Conservation (phyloP, 2,888 invertebrate species). For the Dryobotodes eremita region DNA sequence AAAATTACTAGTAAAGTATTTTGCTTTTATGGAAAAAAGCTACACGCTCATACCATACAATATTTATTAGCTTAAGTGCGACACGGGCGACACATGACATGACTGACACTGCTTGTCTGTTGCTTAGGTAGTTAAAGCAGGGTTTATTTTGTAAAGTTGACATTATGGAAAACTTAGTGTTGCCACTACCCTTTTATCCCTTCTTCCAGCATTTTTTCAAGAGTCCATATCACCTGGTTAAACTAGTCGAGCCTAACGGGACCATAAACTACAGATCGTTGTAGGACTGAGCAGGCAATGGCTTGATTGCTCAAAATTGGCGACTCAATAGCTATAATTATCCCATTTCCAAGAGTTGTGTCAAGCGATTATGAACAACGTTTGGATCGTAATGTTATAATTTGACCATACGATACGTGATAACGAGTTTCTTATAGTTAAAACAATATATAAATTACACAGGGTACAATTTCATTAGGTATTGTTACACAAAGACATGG, state of each 20-base stretch:
- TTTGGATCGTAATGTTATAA: neutral
- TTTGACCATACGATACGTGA: neutral
- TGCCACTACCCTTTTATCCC: neutral
- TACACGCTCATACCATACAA: neutral
- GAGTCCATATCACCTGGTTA: neutral
- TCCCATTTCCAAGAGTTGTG: slow-evolving; percentile 14
- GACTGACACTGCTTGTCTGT: neutral
- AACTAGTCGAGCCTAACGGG: slow-evolving; percentile 18
- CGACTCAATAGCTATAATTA: slow-evolving; percentile 20
- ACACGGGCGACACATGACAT: neutral
- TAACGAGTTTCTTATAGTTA: neutral
- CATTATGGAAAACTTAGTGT: neutral
- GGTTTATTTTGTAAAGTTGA: neutral
- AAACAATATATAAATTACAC: neutral
- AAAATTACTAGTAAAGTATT: neutral
- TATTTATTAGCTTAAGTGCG: neutral
- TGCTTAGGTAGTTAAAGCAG: neutral
- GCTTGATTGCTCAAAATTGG: slow-evolving; percentile 38
- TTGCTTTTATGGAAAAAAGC: neutral
- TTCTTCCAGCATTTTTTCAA: neutral
- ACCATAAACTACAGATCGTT: slow-evolving; percentile 13
- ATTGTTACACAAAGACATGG: neutral
- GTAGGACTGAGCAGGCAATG: neutral
- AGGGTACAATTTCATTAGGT: neutral
- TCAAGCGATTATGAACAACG: neutral